Percentiles rank a stretch among this genome's conserved stretches.
Conservation (phyloP, 1,140 invertebrate genomes). For the Thaumatotibia leucotreta region DNA sequence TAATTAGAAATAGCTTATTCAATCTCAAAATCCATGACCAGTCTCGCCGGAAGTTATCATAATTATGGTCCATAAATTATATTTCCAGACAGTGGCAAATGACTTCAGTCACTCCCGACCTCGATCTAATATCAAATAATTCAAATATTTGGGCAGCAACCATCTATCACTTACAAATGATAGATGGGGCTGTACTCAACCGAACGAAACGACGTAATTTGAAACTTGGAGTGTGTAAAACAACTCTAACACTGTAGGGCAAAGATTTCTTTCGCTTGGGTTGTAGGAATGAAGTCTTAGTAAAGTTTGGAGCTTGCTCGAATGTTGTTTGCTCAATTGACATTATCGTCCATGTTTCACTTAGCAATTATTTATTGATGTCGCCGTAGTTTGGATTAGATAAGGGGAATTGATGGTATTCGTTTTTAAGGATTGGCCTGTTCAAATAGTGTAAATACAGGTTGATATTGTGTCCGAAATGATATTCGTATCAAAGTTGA, state of each 20-base stretch:
- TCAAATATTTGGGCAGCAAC: constrained; percentile 69
- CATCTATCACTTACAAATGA: constrained; percentile 72
- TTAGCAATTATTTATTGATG: constrained; percentile 70
- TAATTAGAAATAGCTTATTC: not conserved
- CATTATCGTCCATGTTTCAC: constrained; percentile 72
- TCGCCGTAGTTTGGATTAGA: constrained; percentile 46
- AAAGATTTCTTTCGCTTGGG: constrained; percentile 13
- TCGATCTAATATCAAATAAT: constrained; percentile 65
- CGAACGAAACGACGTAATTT: constrained; percentile 18
- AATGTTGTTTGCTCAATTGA: constrained; percentile 65
- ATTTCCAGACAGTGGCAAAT: constrained; percentile 50
- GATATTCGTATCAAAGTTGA: not conserved
- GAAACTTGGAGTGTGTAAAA: not conserved
- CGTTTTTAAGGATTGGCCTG: constrained; percentile 24
- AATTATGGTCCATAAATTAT: constrained; percentile 32
- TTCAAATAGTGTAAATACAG: not conserved
- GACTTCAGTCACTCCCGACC: constrained; percentile 38
- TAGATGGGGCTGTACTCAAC: constrained; percentile 44
- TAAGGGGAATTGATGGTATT: constrained; percentile 39
- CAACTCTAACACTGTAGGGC: not conserved
- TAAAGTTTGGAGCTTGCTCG: constrained; percentile 33
- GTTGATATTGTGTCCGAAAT: not conserved
- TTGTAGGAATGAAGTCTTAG: not conserved
- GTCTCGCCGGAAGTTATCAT: constrained; percentile 12
- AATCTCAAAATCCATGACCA: not conserved